A percentile compares a stretch with the other conserved stretches of the same genome.
These are phyloP conservation scores for Mirounga angustirostris DNA, from an alignment of 2,113 vertebrate genomes.

Conservation along the genomic window DNA sequence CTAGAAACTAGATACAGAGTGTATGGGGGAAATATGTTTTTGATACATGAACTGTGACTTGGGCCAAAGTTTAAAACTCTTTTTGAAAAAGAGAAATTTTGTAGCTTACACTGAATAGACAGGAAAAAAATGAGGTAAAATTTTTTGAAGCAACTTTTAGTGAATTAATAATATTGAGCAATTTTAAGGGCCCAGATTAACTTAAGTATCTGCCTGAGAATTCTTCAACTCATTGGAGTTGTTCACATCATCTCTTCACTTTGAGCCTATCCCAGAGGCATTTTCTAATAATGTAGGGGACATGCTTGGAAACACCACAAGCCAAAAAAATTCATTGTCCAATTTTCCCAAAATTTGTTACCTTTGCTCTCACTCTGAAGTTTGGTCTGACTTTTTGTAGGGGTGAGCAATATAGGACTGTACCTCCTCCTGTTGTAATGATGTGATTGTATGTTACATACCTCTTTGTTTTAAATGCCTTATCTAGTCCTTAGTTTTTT, in stretches of 20 bases:
- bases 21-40: neutral
- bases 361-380: neutral
- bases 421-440: neutral
- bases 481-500: conserved; percentile 24
- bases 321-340: neutral
- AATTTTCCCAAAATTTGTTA: neutral
- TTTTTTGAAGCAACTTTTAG: conserved; percentile 8
- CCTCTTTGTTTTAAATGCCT: conserved; percentile 45
- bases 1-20: conserved; percentile 16
- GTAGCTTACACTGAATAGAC: neutral
- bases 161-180: neutral
- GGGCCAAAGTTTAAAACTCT: conserved; percentile 26
- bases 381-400: neutral
- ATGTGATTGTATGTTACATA: neutral
- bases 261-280: neutral
- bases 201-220: neutral
- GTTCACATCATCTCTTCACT: neutral
- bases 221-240: neutral
- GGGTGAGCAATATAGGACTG: neutral
- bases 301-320: neutral
- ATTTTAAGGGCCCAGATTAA: conserved; percentile 30
- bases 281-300: neutral
- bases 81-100: neutral
- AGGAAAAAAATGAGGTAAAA: conserved; percentile 30
- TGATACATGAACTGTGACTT: neutral